A percentile compares a stretch with the other conserved stretches of the same genome.
phyloP scores from a whole-genome alignment of 2,888 invertebrate species.

The Drosophila kuntzei region DNA sequence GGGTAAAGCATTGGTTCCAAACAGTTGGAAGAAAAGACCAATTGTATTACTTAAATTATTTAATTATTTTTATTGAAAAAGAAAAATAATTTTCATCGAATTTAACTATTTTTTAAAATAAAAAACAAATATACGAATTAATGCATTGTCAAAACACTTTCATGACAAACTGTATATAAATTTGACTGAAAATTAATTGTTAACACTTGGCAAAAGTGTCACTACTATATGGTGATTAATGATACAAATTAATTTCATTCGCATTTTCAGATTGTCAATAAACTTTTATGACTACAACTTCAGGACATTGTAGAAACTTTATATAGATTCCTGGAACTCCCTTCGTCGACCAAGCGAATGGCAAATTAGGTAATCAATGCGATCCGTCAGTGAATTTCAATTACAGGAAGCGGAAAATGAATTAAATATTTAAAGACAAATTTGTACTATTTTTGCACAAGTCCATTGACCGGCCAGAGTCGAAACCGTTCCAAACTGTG shows the following conservation, averaged over 20 bases:
- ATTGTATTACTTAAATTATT: too few relatives aligned
- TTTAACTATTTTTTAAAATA: too few relatives aligned
- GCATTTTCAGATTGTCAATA: too few relatives aligned
- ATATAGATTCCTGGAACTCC: neutral
- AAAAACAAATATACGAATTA: too few relatives aligned
- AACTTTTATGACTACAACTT: neutral
- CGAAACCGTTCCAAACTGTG: slow-evolving; percentile 50
- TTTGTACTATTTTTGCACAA: slow-evolving; percentile 35
- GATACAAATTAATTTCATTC: neutral
- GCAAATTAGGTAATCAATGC: slow-evolving; percentile 10
- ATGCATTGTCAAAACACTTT: too few relatives aligned
- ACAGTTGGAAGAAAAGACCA: slow-evolving; percentile 50
- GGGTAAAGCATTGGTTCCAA: slow-evolving; percentile 28
- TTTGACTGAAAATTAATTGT: too few relatives aligned
- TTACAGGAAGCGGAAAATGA: slow-evolving; percentile 68
- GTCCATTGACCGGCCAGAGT: slow-evolving; percentile 47
- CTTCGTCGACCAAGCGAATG: neutral
- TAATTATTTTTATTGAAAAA: too few relatives aligned
- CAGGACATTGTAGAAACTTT: neutral
- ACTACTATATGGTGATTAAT: too few relatives aligned
- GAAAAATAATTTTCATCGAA: too few relatives aligned
- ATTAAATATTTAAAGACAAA: slow-evolving; percentile 62
- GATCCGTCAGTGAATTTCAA: slow-evolving; percentile 54
- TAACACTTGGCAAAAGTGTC: too few relatives aligned
- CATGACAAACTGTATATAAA: too few relatives aligned